phyloP scores from a whole-genome alignment of 1,140 invertebrate species.

The Drosophila sp. region DNA sequence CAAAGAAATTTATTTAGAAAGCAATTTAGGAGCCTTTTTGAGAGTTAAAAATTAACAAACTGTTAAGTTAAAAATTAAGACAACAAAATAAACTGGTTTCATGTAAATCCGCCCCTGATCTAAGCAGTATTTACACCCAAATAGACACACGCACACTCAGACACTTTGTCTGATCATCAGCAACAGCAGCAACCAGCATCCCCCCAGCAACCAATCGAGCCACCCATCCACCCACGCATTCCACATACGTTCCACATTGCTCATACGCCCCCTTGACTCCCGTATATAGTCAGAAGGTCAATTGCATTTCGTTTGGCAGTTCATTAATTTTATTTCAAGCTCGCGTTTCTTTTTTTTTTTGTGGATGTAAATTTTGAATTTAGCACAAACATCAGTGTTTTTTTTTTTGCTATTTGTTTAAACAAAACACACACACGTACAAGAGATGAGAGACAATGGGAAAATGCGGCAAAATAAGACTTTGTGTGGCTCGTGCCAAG shows the following conservation, averaged over 20 bases:
- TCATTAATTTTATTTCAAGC: slow-evolving; percentile 69
- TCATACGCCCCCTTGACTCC: not conserved
- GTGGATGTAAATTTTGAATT: slow-evolving; percentile 36
- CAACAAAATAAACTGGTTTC: no score
- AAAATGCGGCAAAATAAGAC: not conserved
- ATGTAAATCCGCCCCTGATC: not conserved
- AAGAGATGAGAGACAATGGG: slow-evolving; percentile 3
- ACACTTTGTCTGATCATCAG: slow-evolving; percentile 53
- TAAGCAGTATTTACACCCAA: not conserved
- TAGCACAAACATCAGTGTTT: slow-evolving; percentile 34
- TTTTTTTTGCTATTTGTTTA: slow-evolving; percentile 20
- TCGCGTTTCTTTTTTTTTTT: not conserved
- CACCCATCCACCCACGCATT: slow-evolving; percentile 46
- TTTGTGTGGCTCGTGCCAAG: slow-evolving; percentile 38
- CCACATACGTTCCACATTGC: slow-evolving; percentile 12
- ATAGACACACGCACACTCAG: slow-evolving; percentile 25
- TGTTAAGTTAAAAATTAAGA: no score
- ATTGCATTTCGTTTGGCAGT: slow-evolving; percentile 75
- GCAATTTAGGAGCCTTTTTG: no score
- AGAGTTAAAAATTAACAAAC: no score
- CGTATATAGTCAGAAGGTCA: slow-evolving; percentile 53
- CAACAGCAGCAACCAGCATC: slow-evolving; percentile 8
- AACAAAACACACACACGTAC: slow-evolving; percentile 13
- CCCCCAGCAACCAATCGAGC: not conserved
- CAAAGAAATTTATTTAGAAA: no score